These are phyloP conservation scores for Diploptera punctata DNA, from an alignment of 2,888 invertebrate genomes.

Conservation along the genomic window DNA sequence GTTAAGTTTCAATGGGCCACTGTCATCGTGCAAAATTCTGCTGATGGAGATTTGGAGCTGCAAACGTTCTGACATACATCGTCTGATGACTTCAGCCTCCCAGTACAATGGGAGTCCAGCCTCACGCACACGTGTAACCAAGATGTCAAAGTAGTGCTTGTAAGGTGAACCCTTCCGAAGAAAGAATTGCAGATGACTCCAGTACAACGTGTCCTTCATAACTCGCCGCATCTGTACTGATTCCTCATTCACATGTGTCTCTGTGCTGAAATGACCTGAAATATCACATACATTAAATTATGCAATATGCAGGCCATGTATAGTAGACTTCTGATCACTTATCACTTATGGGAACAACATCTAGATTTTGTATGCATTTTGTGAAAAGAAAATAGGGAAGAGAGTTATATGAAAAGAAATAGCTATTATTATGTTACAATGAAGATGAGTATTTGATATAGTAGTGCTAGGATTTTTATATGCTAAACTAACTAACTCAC, in stretches of 20 bases:
- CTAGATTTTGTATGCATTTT: no score
- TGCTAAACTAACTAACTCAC: no score
- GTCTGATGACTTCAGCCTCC: constrained; percentile 23
- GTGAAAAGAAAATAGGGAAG: no score
- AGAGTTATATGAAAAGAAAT: no score
- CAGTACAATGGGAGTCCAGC: constrained; percentile 18
- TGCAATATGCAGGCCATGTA: no score
- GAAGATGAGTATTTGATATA: no score
- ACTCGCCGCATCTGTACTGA: neutral
- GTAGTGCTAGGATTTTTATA: no score
- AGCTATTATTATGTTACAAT: no score
- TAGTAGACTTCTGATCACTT: no score
- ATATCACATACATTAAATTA: no score
- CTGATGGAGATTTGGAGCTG: constrained; percentile 15
- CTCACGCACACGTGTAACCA: constrained; percentile 10
- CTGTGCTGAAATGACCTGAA: constrained; percentile 15
- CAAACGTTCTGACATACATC: constrained; percentile 19
- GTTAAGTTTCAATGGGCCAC: neutral
- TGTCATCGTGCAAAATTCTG: neutral
- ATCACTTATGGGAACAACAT: no score
- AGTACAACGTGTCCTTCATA: constrained; percentile 24
- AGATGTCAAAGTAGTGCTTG: constrained; percentile 37
- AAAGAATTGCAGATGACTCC: constrained; percentile 6
- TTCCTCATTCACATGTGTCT: constrained; percentile 6
- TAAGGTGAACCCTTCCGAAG: constrained; percentile 34